Conservation (phyloP, 2,113 vertebrate species). For the Leiothrix lutea region DNA sequence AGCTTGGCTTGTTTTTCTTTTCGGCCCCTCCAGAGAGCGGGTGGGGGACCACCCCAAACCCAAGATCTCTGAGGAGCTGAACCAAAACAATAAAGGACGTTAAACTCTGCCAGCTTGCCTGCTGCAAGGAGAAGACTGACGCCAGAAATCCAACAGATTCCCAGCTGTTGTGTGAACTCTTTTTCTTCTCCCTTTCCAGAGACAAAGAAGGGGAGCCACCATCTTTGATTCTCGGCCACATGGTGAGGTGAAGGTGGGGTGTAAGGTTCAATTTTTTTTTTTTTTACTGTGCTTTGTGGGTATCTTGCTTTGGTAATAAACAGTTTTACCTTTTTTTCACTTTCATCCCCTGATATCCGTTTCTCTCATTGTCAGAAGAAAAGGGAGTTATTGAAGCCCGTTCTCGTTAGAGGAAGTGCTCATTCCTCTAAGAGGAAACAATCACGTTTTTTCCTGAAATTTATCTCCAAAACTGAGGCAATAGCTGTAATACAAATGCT, state of each 20-base stretch:
- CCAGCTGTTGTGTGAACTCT: background rate
- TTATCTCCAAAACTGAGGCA: background rate
- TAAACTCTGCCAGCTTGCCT: background rate
- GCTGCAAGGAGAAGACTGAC: background rate
- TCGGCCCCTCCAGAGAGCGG: rapidly evolving
- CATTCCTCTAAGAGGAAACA: background rate
- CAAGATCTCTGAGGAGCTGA: background rate
- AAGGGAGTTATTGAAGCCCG: background rate
- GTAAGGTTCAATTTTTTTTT: background rate
- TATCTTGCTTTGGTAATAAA: background rate
- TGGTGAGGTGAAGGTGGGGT: rapidly evolving
- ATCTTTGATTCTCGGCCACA: background rate
- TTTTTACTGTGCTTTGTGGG: background rate
- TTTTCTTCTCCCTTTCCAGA: background rate
- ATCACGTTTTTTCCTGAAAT: background rate
- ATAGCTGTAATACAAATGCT: background rate
- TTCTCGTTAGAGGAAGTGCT: background rate
- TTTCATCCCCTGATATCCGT: background rate
- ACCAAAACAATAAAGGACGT: background rate
- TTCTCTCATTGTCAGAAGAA: background rate
- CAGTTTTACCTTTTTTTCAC: background rate
- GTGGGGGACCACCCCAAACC: rapidly evolving
- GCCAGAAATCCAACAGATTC: background rate
- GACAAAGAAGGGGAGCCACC: background rate
- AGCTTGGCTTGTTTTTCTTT: background rate